Conservation (phyloP, 2,113 vertebrate genomes). For the Ginglymostoma cirratum region DNA sequence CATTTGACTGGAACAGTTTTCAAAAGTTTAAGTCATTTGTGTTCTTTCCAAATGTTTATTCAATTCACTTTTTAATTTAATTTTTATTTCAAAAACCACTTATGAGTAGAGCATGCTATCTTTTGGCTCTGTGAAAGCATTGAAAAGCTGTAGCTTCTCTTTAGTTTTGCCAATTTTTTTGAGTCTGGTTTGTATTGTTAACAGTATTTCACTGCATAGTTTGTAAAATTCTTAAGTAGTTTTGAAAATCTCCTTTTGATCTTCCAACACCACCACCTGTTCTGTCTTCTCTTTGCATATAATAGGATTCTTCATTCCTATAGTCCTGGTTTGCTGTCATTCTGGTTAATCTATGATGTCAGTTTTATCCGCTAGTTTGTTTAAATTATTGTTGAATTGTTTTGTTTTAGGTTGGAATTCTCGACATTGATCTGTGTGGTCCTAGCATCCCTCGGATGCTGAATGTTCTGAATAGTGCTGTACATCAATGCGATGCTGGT, state of each 20-base stretch:
- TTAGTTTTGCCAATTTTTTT: not conserved
- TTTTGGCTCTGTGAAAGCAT: not conserved
- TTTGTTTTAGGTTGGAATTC: conserved; percentile 75
- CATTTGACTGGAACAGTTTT: not conserved
- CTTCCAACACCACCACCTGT: too few relatives aligned
- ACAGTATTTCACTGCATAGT: not conserved
- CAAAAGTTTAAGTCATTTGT: not conserved
- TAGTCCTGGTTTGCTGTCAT: not conserved
- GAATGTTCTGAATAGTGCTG: conserved; percentile 54
- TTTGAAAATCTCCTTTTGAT: not conserved
- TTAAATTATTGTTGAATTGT: conserved; percentile 17
- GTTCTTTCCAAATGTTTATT: not conserved
- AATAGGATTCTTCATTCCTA: not conserved
- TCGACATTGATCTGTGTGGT: conserved; percentile 88
- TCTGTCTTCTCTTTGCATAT: not conserved
- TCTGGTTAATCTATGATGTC: not conserved
- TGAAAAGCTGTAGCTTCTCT: not conserved
- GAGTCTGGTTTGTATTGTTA: not conserved
- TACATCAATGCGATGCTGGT: conserved; percentile 84
- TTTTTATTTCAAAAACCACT: not conserved
- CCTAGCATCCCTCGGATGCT: conserved; percentile 93
- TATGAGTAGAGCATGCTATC: not conserved
- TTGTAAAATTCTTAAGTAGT: not conserved
- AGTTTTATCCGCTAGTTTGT: not conserved
- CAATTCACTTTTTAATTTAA: not conserved